Conservation (phyloP, 2,888 invertebrate species). For the Cantharis flavilabris region DNA sequence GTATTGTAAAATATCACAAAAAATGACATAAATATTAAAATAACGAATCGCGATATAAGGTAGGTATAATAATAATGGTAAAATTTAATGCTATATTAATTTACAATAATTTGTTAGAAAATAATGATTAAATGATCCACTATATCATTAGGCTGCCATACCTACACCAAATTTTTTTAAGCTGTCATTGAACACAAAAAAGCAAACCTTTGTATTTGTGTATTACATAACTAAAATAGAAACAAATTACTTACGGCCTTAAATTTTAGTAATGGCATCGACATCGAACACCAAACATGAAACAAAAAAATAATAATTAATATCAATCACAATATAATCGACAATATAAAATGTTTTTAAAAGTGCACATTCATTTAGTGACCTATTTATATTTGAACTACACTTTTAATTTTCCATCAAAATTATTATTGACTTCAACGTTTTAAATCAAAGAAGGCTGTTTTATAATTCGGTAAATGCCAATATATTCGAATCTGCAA, state of each 20-base stretch:
- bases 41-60: not conserved
- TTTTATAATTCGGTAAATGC: not conserved
- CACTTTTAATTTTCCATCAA: not conserved
- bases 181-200: not conserved
- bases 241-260: not conserved
- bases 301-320: not conserved
- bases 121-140: not conserved
- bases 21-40: not conserved
- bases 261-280: not conserved
- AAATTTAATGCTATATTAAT: not conserved
- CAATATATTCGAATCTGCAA: not conserved
- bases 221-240: not conserved
- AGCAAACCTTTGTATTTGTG: not conserved
- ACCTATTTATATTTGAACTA: not conserved
- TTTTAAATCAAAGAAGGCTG: constrained; percentile 4
- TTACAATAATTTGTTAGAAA: not conserved
- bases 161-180: not conserved
- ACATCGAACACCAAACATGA: not conserved
- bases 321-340: not conserved
- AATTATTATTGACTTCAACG: not conserved
- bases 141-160: not conserved
- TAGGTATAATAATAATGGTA: not conserved
- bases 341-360: not conserved
- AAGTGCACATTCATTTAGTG: not conserved
- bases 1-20: not conserved